These are phyloP conservation scores for Drosophila gaucha DNA, from an alignment of 2,888 invertebrate species.

Conservation along the genomic window DNA sequence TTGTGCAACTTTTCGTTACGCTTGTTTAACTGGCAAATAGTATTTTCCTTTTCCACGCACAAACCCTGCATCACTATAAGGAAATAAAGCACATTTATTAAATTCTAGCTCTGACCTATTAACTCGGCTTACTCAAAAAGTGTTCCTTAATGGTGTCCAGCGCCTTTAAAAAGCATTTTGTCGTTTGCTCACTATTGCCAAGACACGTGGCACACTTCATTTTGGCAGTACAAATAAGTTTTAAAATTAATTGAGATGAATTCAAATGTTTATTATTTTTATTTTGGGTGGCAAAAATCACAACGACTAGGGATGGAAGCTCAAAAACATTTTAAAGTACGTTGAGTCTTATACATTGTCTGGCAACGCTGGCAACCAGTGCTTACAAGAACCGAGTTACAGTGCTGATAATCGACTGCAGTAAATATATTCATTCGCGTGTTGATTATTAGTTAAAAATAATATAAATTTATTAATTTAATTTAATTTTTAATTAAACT, in stretches of 20 bases:
- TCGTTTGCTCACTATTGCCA: constrained; percentile 35
- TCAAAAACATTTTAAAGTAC: neutral
- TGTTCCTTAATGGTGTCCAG: constrained; percentile 73
- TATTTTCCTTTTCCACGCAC: constrained; percentile 36
- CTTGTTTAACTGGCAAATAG: constrained; percentile 48
- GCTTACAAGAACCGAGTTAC: neutral
- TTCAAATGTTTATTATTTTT: neutral
- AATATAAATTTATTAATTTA: constrained; percentile 14
- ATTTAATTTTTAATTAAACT: constrained; percentile 36
- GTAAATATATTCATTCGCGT: constrained; percentile 33
- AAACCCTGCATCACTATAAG: constrained; percentile 50
- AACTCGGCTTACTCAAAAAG: constrained; percentile 69
- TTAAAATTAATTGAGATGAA: neutral
- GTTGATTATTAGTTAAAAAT: constrained; percentile 33
- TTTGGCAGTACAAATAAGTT: neutral
- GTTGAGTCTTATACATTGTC: neutral
- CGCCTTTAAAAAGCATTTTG: constrained; percentile 53
- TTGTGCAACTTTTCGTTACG: constrained; percentile 63
- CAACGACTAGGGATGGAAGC: constrained; percentile 4
- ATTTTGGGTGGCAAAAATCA: neutral
- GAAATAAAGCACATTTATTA: constrained; percentile 17
- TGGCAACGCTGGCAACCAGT: constrained; percentile 25
- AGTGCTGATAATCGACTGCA: constrained; percentile 43
- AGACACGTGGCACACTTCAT: constrained; percentile 60
- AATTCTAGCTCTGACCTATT: accelerated